phyloP scores from a whole-genome alignment of 2,888 invertebrate genomes.

The Idaea straminata region DNA sequence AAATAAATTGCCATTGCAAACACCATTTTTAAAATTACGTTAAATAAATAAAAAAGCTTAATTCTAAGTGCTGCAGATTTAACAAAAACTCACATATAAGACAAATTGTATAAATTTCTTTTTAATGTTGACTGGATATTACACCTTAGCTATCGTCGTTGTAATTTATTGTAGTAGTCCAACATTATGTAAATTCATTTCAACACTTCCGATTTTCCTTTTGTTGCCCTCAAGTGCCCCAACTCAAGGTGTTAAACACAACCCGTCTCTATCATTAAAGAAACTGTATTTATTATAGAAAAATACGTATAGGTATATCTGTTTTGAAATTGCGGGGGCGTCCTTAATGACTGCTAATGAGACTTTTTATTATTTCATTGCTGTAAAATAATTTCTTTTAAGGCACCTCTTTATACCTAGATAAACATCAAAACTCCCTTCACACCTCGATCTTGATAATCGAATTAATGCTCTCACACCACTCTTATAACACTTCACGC shows the following conservation, averaged over 20 bases:
- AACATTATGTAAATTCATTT: slow-evolving; percentile 17
- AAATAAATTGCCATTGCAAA: no score
- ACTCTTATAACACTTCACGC: slow-evolving; percentile 77
- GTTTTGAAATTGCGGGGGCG: slow-evolving; percentile 72
- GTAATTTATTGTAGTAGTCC: slow-evolving; percentile 44
- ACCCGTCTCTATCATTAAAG: slow-evolving; percentile 57
- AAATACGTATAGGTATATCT: slow-evolving; percentile 65
- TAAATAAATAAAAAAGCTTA: no score
- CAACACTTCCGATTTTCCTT: not conserved
- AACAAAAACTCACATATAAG: no score
- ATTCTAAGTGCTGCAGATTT: no score
- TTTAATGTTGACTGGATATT: not conserved
- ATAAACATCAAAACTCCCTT: slow-evolving; percentile 80
- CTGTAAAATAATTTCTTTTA: slow-evolving; percentile 78
- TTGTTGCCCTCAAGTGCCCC: not conserved
- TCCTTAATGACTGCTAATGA: slow-evolving; percentile 78
- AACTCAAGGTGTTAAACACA: slow-evolving; percentile 46
- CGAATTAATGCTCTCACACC: slow-evolving; percentile 77
- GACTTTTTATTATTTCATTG: slow-evolving; percentile 78
- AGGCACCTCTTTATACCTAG: slow-evolving; percentile 77
- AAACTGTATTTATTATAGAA: slow-evolving; percentile 49
- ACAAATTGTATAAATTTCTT: no score
- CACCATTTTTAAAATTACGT: no score
- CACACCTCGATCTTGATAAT: slow-evolving; percentile 79
- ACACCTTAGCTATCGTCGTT: not conserved